These are phyloP conservation scores for Oligia fasciuncula DNA, from an alignment of 2,888 invertebrate species.

Conservation along the genomic window DNA sequence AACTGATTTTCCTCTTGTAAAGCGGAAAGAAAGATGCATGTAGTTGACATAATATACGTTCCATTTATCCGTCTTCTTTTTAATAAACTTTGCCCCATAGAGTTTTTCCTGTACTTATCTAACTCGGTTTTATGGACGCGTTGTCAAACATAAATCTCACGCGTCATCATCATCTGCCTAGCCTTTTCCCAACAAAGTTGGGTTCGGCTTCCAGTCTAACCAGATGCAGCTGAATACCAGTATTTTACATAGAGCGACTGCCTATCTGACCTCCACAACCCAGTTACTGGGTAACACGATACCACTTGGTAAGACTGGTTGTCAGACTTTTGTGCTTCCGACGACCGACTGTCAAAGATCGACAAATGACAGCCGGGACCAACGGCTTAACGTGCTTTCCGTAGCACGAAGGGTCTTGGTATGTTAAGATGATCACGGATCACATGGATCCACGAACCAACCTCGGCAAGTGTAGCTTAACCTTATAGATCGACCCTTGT, in stretches of 20 bases:
- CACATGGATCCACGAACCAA: too few species aligned
- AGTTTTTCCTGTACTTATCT: conserved; percentile 18
- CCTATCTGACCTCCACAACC: not conserved
- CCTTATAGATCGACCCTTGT: not conserved
- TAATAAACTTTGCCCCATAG: conserved; percentile 1
- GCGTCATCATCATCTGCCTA: not conserved
- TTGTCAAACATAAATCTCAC: not conserved
- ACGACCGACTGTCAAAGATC: too few species aligned
- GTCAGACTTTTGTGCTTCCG: too few species aligned
- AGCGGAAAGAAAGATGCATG: not conserved
- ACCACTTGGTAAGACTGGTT: too few species aligned
- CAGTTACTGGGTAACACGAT: not conserved
- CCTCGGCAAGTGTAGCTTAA: too few species aligned
- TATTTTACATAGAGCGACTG: not conserved
- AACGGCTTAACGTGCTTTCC: too few species aligned
- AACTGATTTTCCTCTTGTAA: not conserved
- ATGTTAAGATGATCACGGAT: too few species aligned
- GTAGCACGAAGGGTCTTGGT: too few species aligned
- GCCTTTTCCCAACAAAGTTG: not conserved
- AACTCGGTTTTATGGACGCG: not conserved
- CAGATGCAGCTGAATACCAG: not conserved
- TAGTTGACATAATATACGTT: not conserved
- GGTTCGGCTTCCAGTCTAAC: not conserved
- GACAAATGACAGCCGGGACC: too few species aligned
- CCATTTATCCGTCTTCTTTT: not conserved